Evolutionary conservation across 1,140 invertebrate species (phyloP).

Genomic region (Ceratosolen solmsi): DNA sequence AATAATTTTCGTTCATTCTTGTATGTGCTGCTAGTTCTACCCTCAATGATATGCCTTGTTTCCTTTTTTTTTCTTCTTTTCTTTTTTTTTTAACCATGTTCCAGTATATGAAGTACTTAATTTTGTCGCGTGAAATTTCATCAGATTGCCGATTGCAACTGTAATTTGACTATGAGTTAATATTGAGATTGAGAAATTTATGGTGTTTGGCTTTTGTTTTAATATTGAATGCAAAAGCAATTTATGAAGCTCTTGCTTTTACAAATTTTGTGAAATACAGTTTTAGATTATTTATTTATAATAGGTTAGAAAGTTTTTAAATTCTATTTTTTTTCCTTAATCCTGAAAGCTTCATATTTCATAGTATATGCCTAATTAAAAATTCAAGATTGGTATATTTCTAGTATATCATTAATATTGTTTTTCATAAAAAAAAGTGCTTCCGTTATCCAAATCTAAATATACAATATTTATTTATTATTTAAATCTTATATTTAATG

Average conservation of each 20-base stretch:
- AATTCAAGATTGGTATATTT: no score
- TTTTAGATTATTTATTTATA: no score
- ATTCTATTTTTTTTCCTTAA: no score
- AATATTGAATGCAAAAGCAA: slow-evolving; percentile 29
- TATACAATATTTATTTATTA: no score
- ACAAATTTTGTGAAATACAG: not conserved
- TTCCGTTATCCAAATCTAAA: no score
- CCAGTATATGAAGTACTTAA: not conserved
- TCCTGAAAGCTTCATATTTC: no score
- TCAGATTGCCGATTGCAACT: slow-evolving; percentile 18
- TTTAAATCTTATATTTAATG: no score
- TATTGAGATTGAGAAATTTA: slow-evolving; percentile 39
- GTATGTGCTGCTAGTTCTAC: not conserved
- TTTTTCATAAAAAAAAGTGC: no score
- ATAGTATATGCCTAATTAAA: no score
- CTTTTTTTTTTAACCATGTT: no score
- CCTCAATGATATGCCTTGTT: not conserved
- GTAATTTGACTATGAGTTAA: not conserved
- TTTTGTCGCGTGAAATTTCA: slow-evolving; percentile 45
- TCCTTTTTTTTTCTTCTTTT: not conserved
- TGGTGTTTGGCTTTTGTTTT: slow-evolving; percentile 27
- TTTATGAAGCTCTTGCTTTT: not conserved
- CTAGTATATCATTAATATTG: no score
- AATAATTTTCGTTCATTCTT: slow-evolving; percentile 21
- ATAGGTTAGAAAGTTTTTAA: no score